phyloP scores from a whole-genome alignment of 2,888 invertebrate genomes.

The Rhingia rostrata region DNA sequence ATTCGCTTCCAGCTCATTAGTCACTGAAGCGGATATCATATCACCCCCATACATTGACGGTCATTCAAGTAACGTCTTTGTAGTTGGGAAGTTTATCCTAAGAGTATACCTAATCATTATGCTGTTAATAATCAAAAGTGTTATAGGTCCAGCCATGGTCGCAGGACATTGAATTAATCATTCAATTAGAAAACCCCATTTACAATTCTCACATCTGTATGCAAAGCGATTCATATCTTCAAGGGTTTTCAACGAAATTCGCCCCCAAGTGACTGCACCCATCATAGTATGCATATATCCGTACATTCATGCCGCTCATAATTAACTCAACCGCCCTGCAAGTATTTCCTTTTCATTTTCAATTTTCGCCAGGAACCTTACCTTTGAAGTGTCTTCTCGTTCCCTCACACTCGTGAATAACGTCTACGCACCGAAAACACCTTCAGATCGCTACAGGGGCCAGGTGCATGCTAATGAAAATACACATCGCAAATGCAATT shows the following conservation, averaged over 20 bases:
- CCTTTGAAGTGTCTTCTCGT: conserved; percentile 26
- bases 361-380: conserved; percentile 32
- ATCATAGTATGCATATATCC: neutral
- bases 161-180: conserved; percentile 70
- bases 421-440: conserved; percentile 24
- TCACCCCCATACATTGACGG: conserved; percentile 23
- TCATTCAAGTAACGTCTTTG: conserved; percentile 49
- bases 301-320: conserved; percentile 38
- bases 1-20: conserved; percentile 43
- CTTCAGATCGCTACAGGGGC: conserved; percentile 27
- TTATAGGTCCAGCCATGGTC: conserved; percentile 18
- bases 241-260: conserved; percentile 44
- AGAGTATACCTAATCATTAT: conserved; percentile 49
- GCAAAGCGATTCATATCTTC: conserved; percentile 22
- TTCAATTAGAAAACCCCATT: conserved; percentile 74
- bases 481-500: conserved; percentile 57
- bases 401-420: conserved; percentile 20
- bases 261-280: conserved; percentile 30
- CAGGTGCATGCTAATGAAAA: conserved; percentile 57
- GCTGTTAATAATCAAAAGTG: conserved; percentile 65
- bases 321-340: conserved; percentile 52
- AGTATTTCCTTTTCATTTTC: conserved; percentile 64
- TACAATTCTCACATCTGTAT: conserved; percentile 59
- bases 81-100: conserved; percentile 39
- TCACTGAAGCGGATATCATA: conserved; percentile 41